Conservation (phyloP, 2,888 invertebrate genomes). For the Protophormia terraenovae region DNA sequence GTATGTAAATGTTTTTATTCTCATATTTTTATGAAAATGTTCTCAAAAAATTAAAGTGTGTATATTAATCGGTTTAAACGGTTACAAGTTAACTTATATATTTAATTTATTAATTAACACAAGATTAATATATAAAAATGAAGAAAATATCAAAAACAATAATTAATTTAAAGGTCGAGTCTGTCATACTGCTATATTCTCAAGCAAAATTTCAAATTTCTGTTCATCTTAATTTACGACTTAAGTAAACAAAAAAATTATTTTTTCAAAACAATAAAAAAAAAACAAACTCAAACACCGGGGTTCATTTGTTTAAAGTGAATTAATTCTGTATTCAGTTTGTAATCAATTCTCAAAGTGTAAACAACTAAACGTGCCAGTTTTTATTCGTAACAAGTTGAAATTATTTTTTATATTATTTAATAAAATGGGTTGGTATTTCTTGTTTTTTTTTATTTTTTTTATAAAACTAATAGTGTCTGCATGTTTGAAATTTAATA, state of each 20-base stretch:
- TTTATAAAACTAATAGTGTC: neutral
- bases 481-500: neutral
- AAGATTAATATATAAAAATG: neutral
- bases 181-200: neutral
- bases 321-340: conserved; percentile 39
- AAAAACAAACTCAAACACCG: neutral
- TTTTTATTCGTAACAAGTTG: neutral
- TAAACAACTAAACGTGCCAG: conserved; percentile 38
- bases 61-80: neutral
- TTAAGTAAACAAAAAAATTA: neutral
- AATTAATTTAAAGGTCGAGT: conserved; percentile 32
- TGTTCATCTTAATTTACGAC: conserved; percentile 16
- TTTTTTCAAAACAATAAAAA: neutral
- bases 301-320: conserved; percentile 1
- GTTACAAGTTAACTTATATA: neutral
- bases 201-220: neutral
- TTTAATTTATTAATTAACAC: neutral
- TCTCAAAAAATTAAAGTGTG: neutral
- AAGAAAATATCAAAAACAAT: neutral
- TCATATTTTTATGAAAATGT: too few species aligned
- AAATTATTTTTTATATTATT: neutral
- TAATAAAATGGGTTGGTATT: conserved; percentile 55
- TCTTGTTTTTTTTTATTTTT: neutral
- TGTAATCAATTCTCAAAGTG: conserved; percentile 47
- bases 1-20: too few species aligned